phyloP scores from a whole-genome alignment of 1,140 invertebrate genomes.

The Galendromus occidentalis region DNA sequence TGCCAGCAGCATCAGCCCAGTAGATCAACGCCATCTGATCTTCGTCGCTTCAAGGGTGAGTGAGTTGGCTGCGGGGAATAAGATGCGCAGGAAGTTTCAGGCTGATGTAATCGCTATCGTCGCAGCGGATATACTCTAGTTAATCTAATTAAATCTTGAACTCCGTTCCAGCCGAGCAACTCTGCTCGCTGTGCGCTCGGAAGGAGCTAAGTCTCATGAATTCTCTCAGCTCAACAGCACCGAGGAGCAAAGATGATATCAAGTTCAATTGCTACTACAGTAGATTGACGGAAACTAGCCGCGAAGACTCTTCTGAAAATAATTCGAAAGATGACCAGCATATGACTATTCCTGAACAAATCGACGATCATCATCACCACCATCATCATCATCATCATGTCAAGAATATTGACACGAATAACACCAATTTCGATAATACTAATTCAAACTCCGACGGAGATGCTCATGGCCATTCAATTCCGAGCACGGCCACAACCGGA shows the following conservation, averaged over 20 bases:
- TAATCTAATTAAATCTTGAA: no score
- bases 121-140: no score
- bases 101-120: no score
- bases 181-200: slow-evolving; percentile 17
- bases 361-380: no score
- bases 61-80: no score
- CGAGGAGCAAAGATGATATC: slow-evolving; percentile 19
- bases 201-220: slow-evolving; percentile 13
- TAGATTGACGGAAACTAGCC: slow-evolving; percentile 18
- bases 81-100: no score
- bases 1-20: no score
- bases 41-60: no score
- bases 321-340: slow-evolving; percentile 19
- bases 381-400: neutral
- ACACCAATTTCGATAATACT: neutral
- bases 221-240: neutral
- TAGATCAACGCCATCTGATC: no score
- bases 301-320: slow-evolving; percentile 19
- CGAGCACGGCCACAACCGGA: neutral
- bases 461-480: neutral
- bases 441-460: slow-evolving; percentile 9
- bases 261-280: slow-evolving; percentile 22
- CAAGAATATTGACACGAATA: neutral
- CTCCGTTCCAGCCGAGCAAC: neutral
- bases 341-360: neutral